phyloP scores from a whole-genome alignment of 2,888 invertebrate genomes.

The Leptinotarsa tumamoca region DNA sequence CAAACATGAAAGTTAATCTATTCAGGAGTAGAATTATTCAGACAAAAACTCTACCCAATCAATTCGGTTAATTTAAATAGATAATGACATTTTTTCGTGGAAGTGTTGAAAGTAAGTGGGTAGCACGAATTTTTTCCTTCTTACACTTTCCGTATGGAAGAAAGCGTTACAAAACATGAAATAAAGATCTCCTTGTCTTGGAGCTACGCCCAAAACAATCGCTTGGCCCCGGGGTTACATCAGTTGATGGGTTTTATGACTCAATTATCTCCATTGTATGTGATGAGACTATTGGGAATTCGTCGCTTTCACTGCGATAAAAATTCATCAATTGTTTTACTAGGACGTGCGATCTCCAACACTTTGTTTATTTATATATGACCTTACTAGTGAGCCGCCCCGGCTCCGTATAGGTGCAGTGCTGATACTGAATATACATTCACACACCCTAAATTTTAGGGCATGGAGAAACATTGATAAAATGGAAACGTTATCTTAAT shows the following conservation, averaged over 20 bases:
- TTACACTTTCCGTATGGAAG: constrained; percentile 24
- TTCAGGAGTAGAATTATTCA: constrained; percentile 11
- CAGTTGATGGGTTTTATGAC: constrained; percentile 13
- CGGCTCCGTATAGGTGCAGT: no score
- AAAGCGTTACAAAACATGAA: constrained; percentile 33
- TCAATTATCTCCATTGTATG: constrained; percentile 12
- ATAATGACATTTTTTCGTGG: constrained; percentile 28
- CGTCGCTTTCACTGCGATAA: constrained; percentile 3
- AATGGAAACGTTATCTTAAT: no score
- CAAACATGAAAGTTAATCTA: constrained; percentile 28
- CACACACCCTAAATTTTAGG: no score
- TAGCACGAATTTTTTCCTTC: constrained; percentile 18
- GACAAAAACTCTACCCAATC: constrained; percentile 23
- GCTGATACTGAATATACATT: no score
- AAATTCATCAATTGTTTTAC: neutral
- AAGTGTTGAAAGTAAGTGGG: constrained; percentile 27
- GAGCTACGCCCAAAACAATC: neutral
- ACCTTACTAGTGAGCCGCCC: no score
- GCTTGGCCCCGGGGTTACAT: neutral
- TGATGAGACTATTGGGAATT: neutral
- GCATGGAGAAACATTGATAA: no score
- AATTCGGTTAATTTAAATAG: constrained; percentile 24
- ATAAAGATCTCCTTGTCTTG: constrained; percentile 1
- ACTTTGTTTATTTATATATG: no score
- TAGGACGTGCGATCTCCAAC: neutral